phyloP scores from a whole-genome alignment of 2,888 invertebrate genomes.

The Xanthorhoe spadicearia region DNA sequence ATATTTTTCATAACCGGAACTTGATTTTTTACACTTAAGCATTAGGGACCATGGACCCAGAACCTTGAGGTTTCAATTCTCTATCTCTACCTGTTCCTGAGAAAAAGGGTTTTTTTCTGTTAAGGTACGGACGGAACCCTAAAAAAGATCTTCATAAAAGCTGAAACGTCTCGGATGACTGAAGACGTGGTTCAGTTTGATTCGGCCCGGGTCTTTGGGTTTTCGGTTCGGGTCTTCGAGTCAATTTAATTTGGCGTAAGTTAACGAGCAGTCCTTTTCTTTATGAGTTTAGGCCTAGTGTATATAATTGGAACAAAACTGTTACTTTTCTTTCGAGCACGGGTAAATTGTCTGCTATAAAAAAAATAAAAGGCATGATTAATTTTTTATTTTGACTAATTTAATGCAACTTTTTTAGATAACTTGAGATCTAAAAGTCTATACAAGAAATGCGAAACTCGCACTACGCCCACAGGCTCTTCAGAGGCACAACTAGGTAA shows the following conservation, averaged over 20 bases:
- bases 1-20: too few relatives aligned
- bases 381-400: too few relatives aligned
- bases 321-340: background rate
- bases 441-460: background rate
- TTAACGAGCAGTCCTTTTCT: constrained; percentile 26
- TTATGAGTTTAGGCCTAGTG: constrained; percentile 1
- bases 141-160: background rate
- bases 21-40: too few relatives aligned
- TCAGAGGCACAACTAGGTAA: background rate
- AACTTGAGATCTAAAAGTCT: too few relatives aligned
- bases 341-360: background rate
- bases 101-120: too few relatives aligned
- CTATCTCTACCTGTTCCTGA: too few relatives aligned
- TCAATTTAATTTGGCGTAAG: constrained; percentile 37
- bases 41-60: too few relatives aligned
- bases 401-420: background rate
- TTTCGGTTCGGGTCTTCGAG: constrained; percentile 23
- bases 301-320: background rate
- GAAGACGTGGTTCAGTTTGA: constrained; percentile 29
- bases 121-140: too few relatives aligned
- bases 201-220: too few relatives aligned
- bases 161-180: constrained; percentile 31
- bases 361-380: too few relatives aligned
- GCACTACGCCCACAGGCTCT: background rate
- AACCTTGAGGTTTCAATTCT: too few relatives aligned